Evolutionary conservation across 2,113 vertebrate species (phyloP).

Genomic region (Cottus gobio): DNA sequence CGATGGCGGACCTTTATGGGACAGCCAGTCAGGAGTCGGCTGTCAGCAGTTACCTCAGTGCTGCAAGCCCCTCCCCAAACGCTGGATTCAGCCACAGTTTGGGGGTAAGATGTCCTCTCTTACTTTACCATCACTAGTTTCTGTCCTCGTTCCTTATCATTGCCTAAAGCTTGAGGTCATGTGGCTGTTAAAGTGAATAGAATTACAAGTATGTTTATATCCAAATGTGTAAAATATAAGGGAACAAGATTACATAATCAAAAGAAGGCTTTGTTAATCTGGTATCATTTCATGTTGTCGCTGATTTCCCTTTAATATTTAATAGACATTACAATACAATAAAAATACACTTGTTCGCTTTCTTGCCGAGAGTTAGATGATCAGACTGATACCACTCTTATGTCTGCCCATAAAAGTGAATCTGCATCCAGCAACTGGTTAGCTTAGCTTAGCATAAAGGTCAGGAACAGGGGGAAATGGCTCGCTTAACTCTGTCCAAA

Average conservation of each 20-base stretch:
- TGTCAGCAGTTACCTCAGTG: conserved; percentile 98
- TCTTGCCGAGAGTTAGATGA: not conserved
- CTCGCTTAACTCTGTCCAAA: not conserved
- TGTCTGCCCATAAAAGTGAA: not conserved
- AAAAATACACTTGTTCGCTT: not conserved
- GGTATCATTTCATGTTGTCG: not conserved
- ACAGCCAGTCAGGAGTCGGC: conserved; percentile 96
- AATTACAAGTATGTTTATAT: not conserved
- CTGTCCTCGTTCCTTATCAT: not conserved
- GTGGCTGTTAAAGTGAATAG: not conserved
- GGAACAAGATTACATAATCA: not conserved
- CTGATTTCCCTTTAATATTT: not conserved
- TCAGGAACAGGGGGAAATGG: not conserved
- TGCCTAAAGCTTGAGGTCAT: not conserved
- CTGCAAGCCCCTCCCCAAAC: conserved; percentile 96
- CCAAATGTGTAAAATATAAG: not conserved
- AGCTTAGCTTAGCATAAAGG: not conserved
- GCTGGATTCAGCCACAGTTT: conserved; percentile 97
- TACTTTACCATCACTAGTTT: not conserved
- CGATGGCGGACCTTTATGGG: conserved; percentile 98
- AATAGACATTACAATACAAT: not conserved
- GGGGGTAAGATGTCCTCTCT: conserved; percentile 85
- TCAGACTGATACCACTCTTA: not conserved
- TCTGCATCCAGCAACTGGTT: not conserved
- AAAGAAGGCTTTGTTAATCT: not conserved